These are phyloP conservation scores for Leptinotarsa texana DNA, from an alignment of 1,140 invertebrate species.

Conservation along the genomic window DNA sequence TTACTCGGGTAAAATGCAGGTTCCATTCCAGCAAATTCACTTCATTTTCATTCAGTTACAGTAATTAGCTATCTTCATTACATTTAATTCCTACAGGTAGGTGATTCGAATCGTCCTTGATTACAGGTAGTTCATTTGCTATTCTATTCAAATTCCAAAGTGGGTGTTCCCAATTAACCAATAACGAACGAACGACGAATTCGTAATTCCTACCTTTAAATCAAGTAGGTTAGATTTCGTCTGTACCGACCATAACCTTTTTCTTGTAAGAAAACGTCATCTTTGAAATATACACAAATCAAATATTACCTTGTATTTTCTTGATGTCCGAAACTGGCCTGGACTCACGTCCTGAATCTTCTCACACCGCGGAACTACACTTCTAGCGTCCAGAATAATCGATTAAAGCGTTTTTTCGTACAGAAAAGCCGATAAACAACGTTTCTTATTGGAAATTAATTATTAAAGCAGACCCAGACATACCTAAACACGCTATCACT, in stretches of 20 bases:
- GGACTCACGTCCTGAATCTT: not conserved
- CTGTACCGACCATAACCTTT: not conserved
- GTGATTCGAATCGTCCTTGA: conserved; percentile 9
- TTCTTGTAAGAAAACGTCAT: conserved; percentile 8
- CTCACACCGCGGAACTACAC: not conserved
- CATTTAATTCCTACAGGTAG: conserved; percentile 22
- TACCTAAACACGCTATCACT: conserved; percentile 1
- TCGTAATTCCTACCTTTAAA: not conserved
- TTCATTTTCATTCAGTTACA: not conserved
- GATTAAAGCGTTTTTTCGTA: not conserved
- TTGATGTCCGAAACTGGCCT: not conserved
- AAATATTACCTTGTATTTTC: not conserved
- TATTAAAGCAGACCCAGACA: conserved; percentile 2
- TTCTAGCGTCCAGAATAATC: not conserved
- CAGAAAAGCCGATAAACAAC: not conserved
- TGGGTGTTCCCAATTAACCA: conserved; percentile 13
- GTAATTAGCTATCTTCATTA: conserved; percentile 6
- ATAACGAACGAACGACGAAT: not conserved
- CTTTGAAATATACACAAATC: conserved; percentile 1
- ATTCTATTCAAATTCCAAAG: not conserved
- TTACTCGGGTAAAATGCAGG: not conserved
- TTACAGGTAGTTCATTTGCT: conserved; percentile 14
- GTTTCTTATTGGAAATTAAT: not conserved
- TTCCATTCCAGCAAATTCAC: not conserved
- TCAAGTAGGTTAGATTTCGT: not conserved